Evolutionary conservation across 2,888 invertebrate genomes (phyloP).

Genomic region (Acanthococcus lagerstroemiae): DNA sequence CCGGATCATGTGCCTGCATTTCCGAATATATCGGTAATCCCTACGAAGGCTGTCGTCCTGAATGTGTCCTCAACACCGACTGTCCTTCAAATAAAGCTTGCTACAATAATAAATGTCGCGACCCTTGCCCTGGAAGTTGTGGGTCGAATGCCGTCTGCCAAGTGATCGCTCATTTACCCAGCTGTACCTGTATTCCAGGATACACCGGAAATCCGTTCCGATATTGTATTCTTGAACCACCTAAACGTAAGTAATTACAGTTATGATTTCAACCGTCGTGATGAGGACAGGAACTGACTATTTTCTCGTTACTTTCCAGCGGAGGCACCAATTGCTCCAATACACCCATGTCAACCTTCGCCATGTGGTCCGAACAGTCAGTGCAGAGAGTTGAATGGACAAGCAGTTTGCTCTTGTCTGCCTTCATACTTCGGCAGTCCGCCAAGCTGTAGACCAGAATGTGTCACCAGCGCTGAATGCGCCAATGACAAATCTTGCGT

Average conservation of each 20-base stretch:
- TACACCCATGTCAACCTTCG: conserved; percentile 52
- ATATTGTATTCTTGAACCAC: conserved; percentile 46
- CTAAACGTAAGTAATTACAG: conserved; percentile 40
- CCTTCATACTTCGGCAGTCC: conserved; percentile 54
- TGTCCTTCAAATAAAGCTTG: conserved; percentile 71
- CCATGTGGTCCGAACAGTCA: conserved; percentile 58
- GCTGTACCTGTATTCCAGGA: conserved; percentile 41
- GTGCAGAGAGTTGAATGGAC: conserved; percentile 52
- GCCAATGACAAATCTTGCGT: conserved; percentile 57
- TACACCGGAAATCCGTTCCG: conserved; percentile 46
- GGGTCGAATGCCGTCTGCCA: conserved; percentile 72
- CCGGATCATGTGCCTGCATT: conserved; percentile 59
- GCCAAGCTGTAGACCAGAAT: conserved; percentile 61
- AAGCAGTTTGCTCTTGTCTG: conserved; percentile 59
- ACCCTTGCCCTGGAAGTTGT: conserved; percentile 79
- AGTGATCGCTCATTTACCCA: conserved; percentile 71
- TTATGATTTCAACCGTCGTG: no score
- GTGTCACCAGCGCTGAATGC: conserved; percentile 62
- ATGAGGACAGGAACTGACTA: no score
- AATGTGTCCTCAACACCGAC: conserved; percentile 61
- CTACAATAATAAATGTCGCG: conserved; percentile 67
- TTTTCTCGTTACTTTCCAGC: not conserved
- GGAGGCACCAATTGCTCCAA: conserved; percentile 39
- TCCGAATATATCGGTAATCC: conserved; percentile 65
- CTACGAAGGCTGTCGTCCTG: conserved; percentile 64